Evolutionary conservation across 2,113 vertebrate species (phyloP).

Genomic region (Nyctibius bracteatus): DNA sequence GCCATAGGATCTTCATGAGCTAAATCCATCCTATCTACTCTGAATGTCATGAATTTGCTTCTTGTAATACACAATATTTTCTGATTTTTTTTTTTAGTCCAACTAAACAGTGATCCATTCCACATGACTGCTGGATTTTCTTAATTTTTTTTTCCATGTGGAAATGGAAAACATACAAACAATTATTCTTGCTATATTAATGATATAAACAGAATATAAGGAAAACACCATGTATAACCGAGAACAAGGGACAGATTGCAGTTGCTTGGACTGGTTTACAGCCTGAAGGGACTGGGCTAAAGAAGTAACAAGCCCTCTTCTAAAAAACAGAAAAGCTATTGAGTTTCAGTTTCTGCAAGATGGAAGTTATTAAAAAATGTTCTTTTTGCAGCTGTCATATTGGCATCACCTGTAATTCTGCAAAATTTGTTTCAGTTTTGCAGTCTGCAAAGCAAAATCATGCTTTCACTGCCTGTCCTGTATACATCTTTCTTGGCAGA

Average conservation of each 20-base stretch:
- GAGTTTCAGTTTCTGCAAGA: neutral
- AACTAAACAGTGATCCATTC: neutral
- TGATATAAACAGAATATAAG: neutral
- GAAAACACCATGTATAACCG: neutral
- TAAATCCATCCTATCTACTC: neutral
- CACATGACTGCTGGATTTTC: neutral
- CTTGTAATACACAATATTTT: neutral
- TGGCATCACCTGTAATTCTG: slow-evolving; percentile 1
- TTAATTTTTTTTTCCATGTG: accelerated
- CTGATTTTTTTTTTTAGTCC: neutral
- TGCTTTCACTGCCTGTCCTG: neutral
- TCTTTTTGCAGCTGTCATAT: neutral
- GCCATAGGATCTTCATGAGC: neutral
- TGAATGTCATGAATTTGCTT: neutral
- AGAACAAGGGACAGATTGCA: neutral
- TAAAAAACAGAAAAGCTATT: neutral
- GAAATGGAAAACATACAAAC: neutral
- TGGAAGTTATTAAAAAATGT: neutral
- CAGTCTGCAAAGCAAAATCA: neutral
- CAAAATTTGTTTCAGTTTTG: slow-evolving; percentile 30
- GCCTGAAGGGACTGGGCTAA: neutral
- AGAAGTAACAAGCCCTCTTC: neutral
- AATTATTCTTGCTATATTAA: neutral
- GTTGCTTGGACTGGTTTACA: neutral
- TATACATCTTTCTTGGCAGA: neutral